These are phyloP conservation scores for Serinus canaria DNA, from an alignment of 2,113 vertebrate genomes.

Conservation along the genomic window DNA sequence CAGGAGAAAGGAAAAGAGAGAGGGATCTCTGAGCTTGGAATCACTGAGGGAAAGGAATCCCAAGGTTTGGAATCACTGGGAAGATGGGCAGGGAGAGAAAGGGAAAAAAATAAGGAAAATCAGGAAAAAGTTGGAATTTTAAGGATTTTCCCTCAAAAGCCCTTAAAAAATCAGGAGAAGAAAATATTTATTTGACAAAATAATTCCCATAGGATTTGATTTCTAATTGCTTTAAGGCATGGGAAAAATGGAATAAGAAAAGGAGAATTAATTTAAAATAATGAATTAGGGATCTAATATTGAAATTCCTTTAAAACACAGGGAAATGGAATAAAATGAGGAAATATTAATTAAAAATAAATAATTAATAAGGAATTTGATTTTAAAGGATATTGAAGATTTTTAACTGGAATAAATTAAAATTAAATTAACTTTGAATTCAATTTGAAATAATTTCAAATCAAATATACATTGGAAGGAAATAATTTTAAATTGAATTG, in stretches of 20 bases:
- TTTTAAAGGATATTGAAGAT: background rate
- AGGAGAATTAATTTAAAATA: background rate
- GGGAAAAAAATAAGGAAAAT: background rate
- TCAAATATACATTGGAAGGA: no score
- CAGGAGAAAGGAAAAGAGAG: background rate
- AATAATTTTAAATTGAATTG: background rate
- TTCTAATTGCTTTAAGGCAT: background rate
- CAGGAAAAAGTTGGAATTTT: background rate
- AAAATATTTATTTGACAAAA: background rate
- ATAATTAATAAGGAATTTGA: background rate
- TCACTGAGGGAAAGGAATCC: background rate
- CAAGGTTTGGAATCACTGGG: no score
- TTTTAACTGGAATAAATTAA: background rate
- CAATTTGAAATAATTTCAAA: background rate
- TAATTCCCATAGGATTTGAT: background rate
- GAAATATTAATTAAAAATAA: background rate
- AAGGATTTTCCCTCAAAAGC: background rate
- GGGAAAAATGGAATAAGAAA: fast-evolving
- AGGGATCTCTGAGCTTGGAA: background rate
- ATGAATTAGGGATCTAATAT: background rate
- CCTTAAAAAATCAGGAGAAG: no score
- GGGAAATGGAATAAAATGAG: background rate
- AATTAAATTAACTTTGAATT: background rate
- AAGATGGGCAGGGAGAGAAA: background rate
- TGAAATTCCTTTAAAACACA: background rate